Evolutionary conservation across 2,113 vertebrate genomes (phyloP).

Genomic region (Amphiprion percula): DNA sequence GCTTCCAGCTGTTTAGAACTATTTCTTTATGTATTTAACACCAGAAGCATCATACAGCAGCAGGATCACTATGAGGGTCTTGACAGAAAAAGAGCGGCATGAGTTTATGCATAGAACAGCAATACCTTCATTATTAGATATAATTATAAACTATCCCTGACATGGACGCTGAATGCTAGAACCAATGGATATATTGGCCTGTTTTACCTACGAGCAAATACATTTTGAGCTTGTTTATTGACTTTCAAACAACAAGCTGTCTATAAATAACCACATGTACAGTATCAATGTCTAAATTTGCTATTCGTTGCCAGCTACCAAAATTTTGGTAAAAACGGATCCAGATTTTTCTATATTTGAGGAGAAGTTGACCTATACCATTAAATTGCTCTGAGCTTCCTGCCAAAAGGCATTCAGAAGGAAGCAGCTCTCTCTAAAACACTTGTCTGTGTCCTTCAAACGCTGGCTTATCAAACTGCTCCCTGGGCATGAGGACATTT

Average conservation of each 20-base stretch:
- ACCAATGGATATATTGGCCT: constrained; percentile 3
- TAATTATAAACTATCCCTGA: no score
- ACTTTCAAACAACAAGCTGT: neutral
- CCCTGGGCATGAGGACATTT: constrained; percentile 15
- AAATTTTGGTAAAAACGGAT: constrained; percentile 8
- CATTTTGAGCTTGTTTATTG: constrained; percentile 23
- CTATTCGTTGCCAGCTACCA: neutral
- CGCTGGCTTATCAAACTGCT: constrained; percentile 16
- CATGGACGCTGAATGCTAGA: neutral
- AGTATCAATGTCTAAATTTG: neutral
- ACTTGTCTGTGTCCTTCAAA: constrained; percentile 42
- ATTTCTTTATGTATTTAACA: no score
- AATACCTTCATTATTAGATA: no score
- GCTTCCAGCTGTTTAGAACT: no score
- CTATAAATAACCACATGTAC: constrained; percentile 17
- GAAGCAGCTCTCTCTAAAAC: constrained; percentile 19
- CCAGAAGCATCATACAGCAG: no score
- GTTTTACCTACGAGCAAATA: neutral
- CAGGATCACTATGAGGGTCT: no score
- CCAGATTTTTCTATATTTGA: constrained; percentile 5
- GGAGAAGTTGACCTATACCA: constrained; percentile 13
- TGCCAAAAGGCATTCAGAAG: constrained; percentile 28
- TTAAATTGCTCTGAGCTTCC: constrained; percentile 6
- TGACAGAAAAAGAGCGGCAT: no score
- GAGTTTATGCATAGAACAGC: no score